Evolutionary conservation across 2,888 invertebrate species (phyloP).

Genomic region (Arrhopalites spinosus): DNA sequence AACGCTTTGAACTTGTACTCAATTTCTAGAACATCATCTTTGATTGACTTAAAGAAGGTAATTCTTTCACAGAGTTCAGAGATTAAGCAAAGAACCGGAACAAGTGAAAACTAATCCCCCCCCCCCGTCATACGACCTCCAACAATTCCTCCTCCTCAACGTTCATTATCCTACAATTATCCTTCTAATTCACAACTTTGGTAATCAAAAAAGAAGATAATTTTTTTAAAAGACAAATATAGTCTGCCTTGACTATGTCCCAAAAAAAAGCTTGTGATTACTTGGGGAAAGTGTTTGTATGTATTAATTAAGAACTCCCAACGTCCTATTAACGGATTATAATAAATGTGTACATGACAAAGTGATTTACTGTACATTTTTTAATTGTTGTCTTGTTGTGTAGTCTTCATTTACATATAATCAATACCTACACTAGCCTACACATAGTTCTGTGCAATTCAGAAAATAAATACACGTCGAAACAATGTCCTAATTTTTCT

Average conservation of each 20-base stretch:
- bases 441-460: no score
- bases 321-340: not conserved
- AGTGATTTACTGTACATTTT: not conserved
- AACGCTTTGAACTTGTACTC: slow-evolving; percentile 25
- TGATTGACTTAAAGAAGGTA: not conserved
- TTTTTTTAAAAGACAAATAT: not conserved
- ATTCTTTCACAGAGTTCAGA: slow-evolving; percentile 22
- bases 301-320: not conserved
- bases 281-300: not conserved
- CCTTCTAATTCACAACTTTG: not conserved
- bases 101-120: slow-evolving; percentile 14
- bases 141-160: not conserved
- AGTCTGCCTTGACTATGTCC: not conserved
- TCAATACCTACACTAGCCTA: not conserved
- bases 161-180: not conserved
- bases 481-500: not conserved
- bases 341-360: not conserved
- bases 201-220: not conserved
- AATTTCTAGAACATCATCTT: not conserved
- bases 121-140: not conserved
- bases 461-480: not conserved
- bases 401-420: not conserved
- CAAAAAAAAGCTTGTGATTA: not conserved
- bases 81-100: slow-evolving; percentile 19
- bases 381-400: not conserved